These are phyloP conservation scores for Cebidichthys violaceus DNA, from an alignment of 2,113 vertebrate genomes.

Conservation along the genomic window DNA sequence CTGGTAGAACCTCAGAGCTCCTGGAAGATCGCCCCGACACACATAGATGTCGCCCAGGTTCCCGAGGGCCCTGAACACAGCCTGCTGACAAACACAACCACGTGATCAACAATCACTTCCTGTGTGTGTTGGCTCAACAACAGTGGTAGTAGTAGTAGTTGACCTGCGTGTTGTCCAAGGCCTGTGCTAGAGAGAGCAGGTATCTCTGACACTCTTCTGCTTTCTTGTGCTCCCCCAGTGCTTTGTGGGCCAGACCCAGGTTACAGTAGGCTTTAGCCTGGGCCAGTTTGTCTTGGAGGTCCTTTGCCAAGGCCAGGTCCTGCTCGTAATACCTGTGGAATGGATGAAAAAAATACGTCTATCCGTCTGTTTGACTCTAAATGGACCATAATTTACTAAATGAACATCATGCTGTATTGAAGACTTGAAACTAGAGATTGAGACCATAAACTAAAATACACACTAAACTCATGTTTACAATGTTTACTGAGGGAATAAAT, in stretches of 20 bases:
- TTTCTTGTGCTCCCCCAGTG: constrained; percentile 89
- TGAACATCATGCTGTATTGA: too few relatives aligned
- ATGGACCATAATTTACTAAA: too few relatives aligned
- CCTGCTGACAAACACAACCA: constrained; percentile 67
- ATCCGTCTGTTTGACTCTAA: too few relatives aligned
- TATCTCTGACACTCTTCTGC: constrained; percentile 97
- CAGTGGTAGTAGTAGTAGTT: neutral
- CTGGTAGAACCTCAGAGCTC: constrained; percentile 93
- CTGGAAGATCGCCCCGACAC: constrained; percentile 90
- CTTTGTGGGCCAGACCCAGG: constrained; percentile 95
- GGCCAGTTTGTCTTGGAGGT: constrained; percentile 94
- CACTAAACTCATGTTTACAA: too few relatives aligned
- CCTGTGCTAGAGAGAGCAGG: constrained; percentile 92
- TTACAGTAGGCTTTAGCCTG: constrained; percentile 98
- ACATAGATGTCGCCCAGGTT: constrained; percentile 95
- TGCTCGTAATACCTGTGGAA: constrained; percentile 89
- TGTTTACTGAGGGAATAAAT: too few relatives aligned
- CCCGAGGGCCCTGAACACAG: constrained; percentile 93
- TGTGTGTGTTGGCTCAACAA: neutral
- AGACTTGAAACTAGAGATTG: too few relatives aligned
- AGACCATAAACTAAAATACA: too few relatives aligned
- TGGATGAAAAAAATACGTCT: too few relatives aligned
- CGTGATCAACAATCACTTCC: neutral
- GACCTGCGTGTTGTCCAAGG: constrained; percentile 90
- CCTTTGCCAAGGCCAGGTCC: constrained; percentile 93